Conservation (phyloP, 1,140 invertebrate species). For the Zaprionus lachaisei region DNA sequence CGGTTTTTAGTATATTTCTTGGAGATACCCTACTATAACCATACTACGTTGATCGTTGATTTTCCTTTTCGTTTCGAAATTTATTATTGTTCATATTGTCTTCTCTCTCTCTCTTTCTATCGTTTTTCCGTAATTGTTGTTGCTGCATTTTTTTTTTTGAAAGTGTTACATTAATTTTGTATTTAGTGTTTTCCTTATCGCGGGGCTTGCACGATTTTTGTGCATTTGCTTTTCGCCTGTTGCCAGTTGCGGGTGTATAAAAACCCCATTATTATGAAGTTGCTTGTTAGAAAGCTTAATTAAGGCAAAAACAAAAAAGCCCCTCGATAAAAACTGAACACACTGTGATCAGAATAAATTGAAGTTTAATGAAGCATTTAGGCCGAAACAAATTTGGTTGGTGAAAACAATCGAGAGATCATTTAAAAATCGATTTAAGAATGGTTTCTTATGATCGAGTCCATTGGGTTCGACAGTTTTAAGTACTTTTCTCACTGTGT, state of each 20-base stretch:
- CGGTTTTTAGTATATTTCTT: constrained; percentile 43
- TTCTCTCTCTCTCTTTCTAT: not conserved
- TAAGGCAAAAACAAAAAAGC: constrained; percentile 35
- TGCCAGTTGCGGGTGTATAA: constrained; percentile 22
- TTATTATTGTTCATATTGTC: not conserved
- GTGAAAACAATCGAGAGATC: constrained; percentile 25
- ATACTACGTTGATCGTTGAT: constrained; percentile 5
- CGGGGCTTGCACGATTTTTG: constrained; percentile 40
- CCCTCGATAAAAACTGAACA: constrained; percentile 4
- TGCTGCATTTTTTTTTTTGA: constrained; percentile 44
- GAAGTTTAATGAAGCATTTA: constrained; percentile 47
- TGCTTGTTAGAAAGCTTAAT: constrained; percentile 44
- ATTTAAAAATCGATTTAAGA: constrained; percentile 48
- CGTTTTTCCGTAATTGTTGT: constrained; percentile 30
- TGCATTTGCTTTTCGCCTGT: not conserved
- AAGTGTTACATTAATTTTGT: constrained; percentile 40
- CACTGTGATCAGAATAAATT: constrained; percentile 51
- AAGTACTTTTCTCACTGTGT: constrained; percentile 26
- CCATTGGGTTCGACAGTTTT: constrained; percentile 3
- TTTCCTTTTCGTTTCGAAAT: constrained; percentile 22
- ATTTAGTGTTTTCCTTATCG: constrained; percentile 18
- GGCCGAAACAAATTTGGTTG: constrained; percentile 21
- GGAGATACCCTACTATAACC: constrained; percentile 14
- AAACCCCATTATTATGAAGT: constrained; percentile 33
- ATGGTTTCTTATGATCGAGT: constrained; percentile 9